Evolutionary conservation across 1,140 invertebrate species (phyloP).

Genomic region (Drosophila nikananu): DNA sequence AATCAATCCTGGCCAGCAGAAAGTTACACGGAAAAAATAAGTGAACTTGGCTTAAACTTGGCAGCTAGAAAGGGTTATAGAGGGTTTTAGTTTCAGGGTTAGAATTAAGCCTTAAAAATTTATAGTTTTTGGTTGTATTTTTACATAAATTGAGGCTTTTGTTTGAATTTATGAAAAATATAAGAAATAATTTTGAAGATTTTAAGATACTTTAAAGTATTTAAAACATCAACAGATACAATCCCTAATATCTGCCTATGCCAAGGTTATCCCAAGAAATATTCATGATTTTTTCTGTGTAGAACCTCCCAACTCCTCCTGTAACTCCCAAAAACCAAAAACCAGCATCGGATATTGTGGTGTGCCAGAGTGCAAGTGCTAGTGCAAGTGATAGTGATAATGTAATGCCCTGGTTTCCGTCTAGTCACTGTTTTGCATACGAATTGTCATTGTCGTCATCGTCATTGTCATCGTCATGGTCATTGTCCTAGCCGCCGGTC

Average conservation of each 20-base stretch:
- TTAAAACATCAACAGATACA: neutral
- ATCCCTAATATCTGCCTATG: too few relatives aligned
- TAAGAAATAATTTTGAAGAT: neutral
- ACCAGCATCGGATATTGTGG: constrained; percentile 39
- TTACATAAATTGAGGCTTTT: too few relatives aligned
- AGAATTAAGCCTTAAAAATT: neutral
- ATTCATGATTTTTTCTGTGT: constrained; percentile 29
- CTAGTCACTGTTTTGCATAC: constrained; percentile 59
- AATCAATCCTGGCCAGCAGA: constrained; percentile 15
- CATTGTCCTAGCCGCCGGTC: constrained; percentile 23
- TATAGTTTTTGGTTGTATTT: neutral
- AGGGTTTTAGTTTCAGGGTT: too few relatives aligned
- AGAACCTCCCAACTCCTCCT: neutral
- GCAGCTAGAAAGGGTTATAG: too few relatives aligned
- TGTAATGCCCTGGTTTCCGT: constrained; percentile 50
- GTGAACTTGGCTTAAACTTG: neutral
- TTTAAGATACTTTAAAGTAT: neutral
- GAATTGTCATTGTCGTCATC: constrained; percentile 44
- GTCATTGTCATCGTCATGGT: constrained; percentile 49
- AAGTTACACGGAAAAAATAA: constrained; percentile 27
- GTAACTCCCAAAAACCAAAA: constrained; percentile 4
- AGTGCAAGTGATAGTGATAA: constrained; percentile 43
- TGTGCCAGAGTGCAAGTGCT: constrained; percentile 42
- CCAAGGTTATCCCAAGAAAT: neutral
- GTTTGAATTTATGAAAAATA: neutral